phyloP scores from a whole-genome alignment of 2,113 vertebrate genomes.

The Ictalurus punctatus region DNA sequence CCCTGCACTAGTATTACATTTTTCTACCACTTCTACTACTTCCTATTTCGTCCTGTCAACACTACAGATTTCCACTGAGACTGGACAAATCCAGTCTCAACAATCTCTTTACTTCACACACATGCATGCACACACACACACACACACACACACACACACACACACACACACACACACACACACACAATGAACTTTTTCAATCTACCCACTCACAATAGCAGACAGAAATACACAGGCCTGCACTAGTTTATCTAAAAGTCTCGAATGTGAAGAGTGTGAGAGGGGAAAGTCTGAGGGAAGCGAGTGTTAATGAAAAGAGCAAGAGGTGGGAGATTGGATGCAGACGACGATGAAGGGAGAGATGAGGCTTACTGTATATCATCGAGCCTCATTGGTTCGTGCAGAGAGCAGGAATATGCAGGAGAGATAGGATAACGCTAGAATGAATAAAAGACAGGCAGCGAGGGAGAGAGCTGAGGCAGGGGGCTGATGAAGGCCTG shows the following conservation, averaged over 20 bases:
- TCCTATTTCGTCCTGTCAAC: slow-evolving; percentile 48
- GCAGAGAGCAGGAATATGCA: background rate
- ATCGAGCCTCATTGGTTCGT: slow-evolving; percentile 14
- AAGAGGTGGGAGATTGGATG: background rate
- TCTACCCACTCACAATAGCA: background rate
- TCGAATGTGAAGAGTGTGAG: slow-evolving; percentile 15
- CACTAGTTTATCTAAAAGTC: background rate
- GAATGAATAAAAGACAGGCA: slow-evolving; percentile 9
- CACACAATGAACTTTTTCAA: background rate
- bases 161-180: background rate
- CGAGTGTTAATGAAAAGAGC: slow-evolving; percentile 21
- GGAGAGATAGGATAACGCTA: background rate
- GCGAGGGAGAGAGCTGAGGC: background rate
- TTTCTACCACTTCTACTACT: slow-evolving; percentile 4
- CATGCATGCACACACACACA: slow-evolving; percentile 1
- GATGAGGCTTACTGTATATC: slow-evolving; percentile 14
- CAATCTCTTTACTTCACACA: slow-evolving; percentile 6
- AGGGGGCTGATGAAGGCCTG: background rate
- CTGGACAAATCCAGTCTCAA: slow-evolving; percentile 35
- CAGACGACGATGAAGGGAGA: background rate
- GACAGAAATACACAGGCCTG: background rate
- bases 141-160: background rate
- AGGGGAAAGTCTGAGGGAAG: slow-evolving; percentile 26
- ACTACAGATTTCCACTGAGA: slow-evolving; percentile 48
- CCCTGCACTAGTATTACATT: background rate